Evolutionary conservation across 2,888 invertebrate species (phyloP).

Genomic region (Harpalus rubripes): DNA sequence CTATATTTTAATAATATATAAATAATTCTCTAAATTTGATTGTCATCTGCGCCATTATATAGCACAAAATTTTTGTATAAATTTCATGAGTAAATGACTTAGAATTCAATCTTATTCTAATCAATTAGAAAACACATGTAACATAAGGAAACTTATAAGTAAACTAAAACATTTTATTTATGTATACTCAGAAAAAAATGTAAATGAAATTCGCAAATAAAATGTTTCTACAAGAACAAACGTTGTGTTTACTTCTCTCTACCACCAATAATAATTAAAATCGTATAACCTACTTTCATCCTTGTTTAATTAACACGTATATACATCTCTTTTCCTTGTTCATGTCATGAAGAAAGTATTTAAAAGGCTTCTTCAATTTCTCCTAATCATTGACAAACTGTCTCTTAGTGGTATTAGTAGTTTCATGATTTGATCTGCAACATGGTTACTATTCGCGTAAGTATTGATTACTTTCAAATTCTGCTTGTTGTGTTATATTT

Average conservation of each 20-base stretch:
- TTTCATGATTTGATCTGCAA: slow-evolving; percentile 1
- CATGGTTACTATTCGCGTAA: slow-evolving; percentile 21
- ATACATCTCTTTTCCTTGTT: slow-evolving; percentile 70
- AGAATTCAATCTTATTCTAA: no score
- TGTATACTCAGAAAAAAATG: no score
- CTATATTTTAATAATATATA: no score
- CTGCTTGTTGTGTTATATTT: background rate
- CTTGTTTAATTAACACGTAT: slow-evolving; percentile 70
- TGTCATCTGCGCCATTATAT: no score
- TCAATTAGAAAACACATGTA: no score
- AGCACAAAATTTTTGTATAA: no score
- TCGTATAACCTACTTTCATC: slow-evolving; percentile 73
- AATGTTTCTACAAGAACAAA: background rate
- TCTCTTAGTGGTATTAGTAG: slow-evolving; percentile 26
- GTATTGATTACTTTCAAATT: background rate
- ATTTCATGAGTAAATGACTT: no score
- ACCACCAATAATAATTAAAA: slow-evolving; percentile 63
- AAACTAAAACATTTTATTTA: no score
- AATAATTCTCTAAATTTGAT: no score
- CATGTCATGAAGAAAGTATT: slow-evolving; percentile 74
- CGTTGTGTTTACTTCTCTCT: slow-evolving; percentile 39
- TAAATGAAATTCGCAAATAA: no score
- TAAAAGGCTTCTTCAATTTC: slow-evolving; percentile 75
- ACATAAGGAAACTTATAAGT: no score
- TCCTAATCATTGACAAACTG: slow-evolving; percentile 70